phyloP scores from a whole-genome alignment of 2,113 vertebrate species.

The Noturus placidus region DNA sequence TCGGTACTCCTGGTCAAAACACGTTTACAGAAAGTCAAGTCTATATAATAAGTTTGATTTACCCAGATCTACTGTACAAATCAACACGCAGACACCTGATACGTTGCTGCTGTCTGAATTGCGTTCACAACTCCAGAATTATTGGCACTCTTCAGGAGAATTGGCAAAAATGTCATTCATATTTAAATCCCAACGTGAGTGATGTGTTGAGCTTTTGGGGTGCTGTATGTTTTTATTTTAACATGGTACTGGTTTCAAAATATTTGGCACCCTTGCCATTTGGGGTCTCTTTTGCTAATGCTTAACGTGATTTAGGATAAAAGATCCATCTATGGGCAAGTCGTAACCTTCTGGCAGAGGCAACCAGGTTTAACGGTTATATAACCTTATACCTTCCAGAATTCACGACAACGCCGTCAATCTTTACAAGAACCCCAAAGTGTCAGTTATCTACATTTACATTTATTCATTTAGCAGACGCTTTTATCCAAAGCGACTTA shows the following conservation, averaged over 20 bases:
- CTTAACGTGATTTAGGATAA: neutral
- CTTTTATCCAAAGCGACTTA: no score
- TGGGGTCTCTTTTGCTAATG: neutral
- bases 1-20: no score
- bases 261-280: neutral
- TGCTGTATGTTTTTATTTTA: neutral
- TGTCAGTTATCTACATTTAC: no score
- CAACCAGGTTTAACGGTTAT: neutral
- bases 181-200: neutral
- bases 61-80: neutral
- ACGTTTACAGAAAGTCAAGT: no score
- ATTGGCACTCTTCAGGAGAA: neutral
- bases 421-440: neutral
- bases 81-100: neutral
- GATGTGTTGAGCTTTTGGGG: neutral
- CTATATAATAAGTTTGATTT: neutral
- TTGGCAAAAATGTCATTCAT: no score
- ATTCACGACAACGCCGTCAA: neutral
- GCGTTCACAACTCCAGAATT: neutral
- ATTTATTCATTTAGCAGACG: no score
- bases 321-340: neutral
- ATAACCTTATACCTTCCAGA: neutral
- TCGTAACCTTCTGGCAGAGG: neutral
- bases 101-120: neutral
- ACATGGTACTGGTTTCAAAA: neutral